Conservation (phyloP, 92 coral and sea anemone species). For the Zoanthus gigantus region DNA sequence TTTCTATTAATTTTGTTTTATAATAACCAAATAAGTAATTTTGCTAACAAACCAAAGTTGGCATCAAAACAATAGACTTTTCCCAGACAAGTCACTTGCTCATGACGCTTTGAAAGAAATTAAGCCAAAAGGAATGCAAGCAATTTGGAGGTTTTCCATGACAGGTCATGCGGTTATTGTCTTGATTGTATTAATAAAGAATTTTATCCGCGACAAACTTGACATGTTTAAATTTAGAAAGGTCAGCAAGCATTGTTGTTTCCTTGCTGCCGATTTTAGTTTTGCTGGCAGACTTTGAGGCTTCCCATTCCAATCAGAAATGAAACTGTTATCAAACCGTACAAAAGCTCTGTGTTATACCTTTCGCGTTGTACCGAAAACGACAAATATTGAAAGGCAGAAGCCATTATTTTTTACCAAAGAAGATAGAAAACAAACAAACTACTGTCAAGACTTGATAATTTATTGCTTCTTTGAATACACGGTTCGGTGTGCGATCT, state of each 20-base stretch:
- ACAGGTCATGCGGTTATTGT: not conserved
- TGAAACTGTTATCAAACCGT: not conserved
- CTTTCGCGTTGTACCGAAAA: not conserved
- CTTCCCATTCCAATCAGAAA: conserved; percentile 20
- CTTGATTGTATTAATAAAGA: not conserved
- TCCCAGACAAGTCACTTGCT: not conserved
- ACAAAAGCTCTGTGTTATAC: not conserved
- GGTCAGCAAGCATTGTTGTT: not conserved
- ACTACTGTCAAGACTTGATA: not conserved
- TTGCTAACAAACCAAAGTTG: not conserved
- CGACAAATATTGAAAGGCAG: not conserved
- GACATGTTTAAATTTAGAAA: conserved; percentile 33
- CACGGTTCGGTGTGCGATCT: not conserved
- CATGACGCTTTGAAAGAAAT: not conserved
- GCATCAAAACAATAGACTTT: not conserved
- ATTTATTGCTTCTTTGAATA: not conserved
- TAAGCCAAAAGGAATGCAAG: conserved; percentile 8
- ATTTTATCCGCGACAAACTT: conserved; percentile 6
- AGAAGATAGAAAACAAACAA: not conserved
- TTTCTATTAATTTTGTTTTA: not conserved
- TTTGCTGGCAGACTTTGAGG: conserved; percentile 9
- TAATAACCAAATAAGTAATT: too few relatives aligned
- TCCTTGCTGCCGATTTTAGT: not conserved
- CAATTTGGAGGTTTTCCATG: conserved; percentile 31
- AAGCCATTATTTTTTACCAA: not conserved